These are phyloP conservation scores for Pharmacophagus antenor DNA, from an alignment of 2,888 invertebrate genomes.

Conservation along the genomic window DNA sequence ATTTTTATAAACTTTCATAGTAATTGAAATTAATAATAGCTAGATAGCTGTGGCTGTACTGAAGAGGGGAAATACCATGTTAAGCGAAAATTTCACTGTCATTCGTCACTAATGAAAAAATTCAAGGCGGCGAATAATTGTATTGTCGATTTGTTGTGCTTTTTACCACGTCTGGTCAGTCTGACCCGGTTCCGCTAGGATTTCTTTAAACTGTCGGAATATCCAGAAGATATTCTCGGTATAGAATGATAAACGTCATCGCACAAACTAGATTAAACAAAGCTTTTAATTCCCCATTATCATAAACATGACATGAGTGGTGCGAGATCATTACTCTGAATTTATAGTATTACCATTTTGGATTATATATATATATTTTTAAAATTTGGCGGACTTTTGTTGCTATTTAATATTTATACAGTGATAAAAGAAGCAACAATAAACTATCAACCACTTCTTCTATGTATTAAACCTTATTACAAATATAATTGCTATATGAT, in stretches of 20 bases:
- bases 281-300: conserved; percentile 23
- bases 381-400: too few relatives aligned
- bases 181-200: conserved; percentile 4
- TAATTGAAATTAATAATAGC: too few relatives aligned
- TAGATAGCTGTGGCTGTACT: neutral
- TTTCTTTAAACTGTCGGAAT: conserved; percentile 13
- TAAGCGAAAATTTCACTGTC: neutral
- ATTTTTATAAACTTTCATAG: too few relatives aligned
- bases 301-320: conserved; percentile 31
- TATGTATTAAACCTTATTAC: too few relatives aligned
- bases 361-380: too few relatives aligned
- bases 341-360: conserved; percentile 1
- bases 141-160: neutral
- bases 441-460: too few relatives aligned
- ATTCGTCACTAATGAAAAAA: neutral
- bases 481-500: too few relatives aligned
- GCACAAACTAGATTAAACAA: conserved; percentile 6
- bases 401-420: too few relatives aligned
- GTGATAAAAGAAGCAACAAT: too few relatives aligned
- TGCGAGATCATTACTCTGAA: conserved; percentile 32
- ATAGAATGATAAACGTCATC: conserved; percentile 8
- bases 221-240: conserved; percentile 15
- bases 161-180: neutral
- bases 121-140: neutral
- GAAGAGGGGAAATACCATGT: neutral